Base-by-base conservation (phyloP, 2,888 invertebrate species). In the Lepidochitona cinerea region DNA sequence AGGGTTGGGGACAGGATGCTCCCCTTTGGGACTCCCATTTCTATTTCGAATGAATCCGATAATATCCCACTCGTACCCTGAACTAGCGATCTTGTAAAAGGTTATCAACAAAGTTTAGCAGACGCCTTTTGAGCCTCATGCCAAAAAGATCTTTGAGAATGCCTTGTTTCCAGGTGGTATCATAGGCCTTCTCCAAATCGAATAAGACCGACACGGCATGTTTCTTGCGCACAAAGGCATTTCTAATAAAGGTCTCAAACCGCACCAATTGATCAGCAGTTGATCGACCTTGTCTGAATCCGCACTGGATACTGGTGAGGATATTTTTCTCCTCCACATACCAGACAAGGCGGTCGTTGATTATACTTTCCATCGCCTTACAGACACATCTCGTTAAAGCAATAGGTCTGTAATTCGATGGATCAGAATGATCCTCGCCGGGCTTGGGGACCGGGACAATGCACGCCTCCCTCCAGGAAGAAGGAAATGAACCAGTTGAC, bases 361-460 rank as follows among this genome's bases (percentile, higher is more conserved):
- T 74, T 78, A 84, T 81, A 52, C 75, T 41, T 67, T 83, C 83
- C 78, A 84, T 74, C 0, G 80, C 67, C 71, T 85, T 85, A 41
- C 83, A 82, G 7, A 84, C 65, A 67, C 82, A 84, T 65, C 81
- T 83, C 18, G 84, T 82, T 29, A 84, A 72, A 36, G 82, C 79
- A 18, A 85, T 85, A 12, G 84, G 82, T 18, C 82, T 67, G 66
- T 84, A 84, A 70, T 74, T 81, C 0, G 53, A 70, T 32, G 79
- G 76, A 52, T 80, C 73, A 23, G 73, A 71, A 36, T 59, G 67
- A 69, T 77, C 76, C 59, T 80, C 77, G 4, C 73, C 76, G 32
- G 74, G 78, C 70, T 79, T 79, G 2, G 77, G 78, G 35, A 79
- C 69, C 1, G 78, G 79, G 35, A 79, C 65, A 14, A 81, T 71